Conservation (phyloP, 2,888 invertebrate species). For the Mystacides longicornis region DNA sequence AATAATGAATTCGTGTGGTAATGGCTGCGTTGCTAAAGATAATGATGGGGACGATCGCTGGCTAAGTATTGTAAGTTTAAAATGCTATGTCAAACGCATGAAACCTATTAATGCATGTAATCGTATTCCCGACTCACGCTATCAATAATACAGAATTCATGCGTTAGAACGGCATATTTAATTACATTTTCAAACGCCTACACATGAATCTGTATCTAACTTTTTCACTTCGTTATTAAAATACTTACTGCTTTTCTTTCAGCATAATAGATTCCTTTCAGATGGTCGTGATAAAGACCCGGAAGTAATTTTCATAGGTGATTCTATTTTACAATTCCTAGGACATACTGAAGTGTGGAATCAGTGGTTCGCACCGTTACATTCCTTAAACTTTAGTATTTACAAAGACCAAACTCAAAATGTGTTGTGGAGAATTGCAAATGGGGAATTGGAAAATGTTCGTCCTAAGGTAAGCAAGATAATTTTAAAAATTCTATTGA, state of each 20-base stretch:
- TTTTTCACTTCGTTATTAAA: background rate
- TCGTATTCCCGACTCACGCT: background rate
- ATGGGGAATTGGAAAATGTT: constrained; percentile 84
- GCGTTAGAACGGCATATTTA: no score
- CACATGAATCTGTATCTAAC: background rate
- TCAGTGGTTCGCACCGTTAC: constrained; percentile 83
- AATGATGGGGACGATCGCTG: constrained; percentile 79
- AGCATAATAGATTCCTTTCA: constrained; percentile 80
- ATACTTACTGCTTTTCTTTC: constrained; percentile 31
- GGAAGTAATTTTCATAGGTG: constrained; percentile 87
- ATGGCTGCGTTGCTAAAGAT: constrained; percentile 57
- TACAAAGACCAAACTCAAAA: constrained; percentile 83
- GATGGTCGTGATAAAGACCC: constrained; percentile 87
- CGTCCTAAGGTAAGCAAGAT: constrained; percentile 79
- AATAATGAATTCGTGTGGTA: constrained; percentile 61
- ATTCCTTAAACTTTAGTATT: constrained; percentile 87
- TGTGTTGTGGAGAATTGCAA: constrained; percentile 81
- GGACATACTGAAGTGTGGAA: constrained; percentile 84
- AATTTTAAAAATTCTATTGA: no score
- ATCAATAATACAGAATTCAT: background rate
- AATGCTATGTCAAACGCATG: no score
- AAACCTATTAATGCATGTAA: constrained; percentile 11
- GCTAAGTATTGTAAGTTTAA: constrained; percentile 61
- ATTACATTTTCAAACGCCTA: background rate
- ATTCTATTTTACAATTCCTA: constrained; percentile 76